Base-by-base conservation (phyloP, 2,113 vertebrate species). In the Oryzias curvinotus region DNA sequence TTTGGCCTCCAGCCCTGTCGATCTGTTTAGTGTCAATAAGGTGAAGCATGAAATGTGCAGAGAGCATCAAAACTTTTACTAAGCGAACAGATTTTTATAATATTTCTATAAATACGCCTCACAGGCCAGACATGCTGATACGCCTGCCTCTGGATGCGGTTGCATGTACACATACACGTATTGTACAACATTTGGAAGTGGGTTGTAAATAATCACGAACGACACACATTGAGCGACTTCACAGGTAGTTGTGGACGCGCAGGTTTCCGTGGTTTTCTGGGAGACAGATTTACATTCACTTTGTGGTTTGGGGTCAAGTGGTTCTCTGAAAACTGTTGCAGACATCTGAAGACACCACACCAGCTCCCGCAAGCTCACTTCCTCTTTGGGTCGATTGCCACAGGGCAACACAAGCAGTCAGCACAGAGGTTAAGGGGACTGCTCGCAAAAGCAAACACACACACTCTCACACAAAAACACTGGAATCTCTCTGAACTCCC, bases 61-160 rank as follows among this genome's bases (percentile, higher is more conserved):
- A 78, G 63, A 78, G 69, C 65, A 83, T 77, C 75, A 77, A 74
- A 87, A 79, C 77, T 64, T 83, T 83, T 47, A 88, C 84, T 87
- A 85, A 87, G 85, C 83, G 76, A 83, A 80, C 73, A n/a, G 68
- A 53, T 81, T 75, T 88, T 74, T 86, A 82, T 85, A 84, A 82
- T 80, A 90, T 89, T 78, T 89, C 72, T 88, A 82, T 86, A 86
- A 86, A 86, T 90, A 86, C 81, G 82, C 81, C 80, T 67, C 72
- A 74, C 85, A 80, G 69, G 49, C 65, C 58, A 62, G 64, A 75
- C 74, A 74, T 77, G 66, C 77, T 76, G 72, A 63, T 78, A 71
- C 21, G 28, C 79, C 71, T 70, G 60, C 73, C 77, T 23, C 71
- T 50, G 64, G 78, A 78, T 74, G 76, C 85, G 86, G 55, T 74